A percentile compares a stretch with the other conserved stretches of the same genome.
Conservation (phyloP, 2,797 vertebrate genomes). For the Liparis tanakae region DNA sequence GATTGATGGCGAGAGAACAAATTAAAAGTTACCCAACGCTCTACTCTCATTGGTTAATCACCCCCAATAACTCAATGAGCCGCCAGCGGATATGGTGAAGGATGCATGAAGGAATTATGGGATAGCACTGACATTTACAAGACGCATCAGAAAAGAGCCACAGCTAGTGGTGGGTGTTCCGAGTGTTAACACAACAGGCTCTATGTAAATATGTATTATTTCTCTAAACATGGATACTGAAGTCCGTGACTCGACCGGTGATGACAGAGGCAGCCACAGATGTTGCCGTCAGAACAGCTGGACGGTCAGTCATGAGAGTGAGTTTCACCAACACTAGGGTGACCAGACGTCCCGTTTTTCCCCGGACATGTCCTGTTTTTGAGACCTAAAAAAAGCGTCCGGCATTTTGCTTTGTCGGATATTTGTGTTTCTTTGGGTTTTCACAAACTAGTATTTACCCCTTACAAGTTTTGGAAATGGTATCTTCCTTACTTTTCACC, state of each 20-base stretch:
- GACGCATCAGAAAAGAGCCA: constrained; percentile 13
- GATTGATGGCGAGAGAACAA: neutral
- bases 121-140: neutral
- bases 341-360: too few species aligned
- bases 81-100: neutral
- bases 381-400: too few species aligned
- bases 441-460: too few species aligned
- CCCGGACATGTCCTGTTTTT: too few species aligned
- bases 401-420: too few species aligned
- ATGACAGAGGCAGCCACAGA: too few species aligned
- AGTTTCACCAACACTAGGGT: too few species aligned
- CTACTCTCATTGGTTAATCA: constrained; percentile 12
- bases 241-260: neutral
- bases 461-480: too few species aligned
- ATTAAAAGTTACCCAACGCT: neutral
- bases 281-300: constrained; percentile 26
- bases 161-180: neutral
- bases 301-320: too few species aligned
- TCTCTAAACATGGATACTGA: constrained; percentile 12
- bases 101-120: constrained; percentile 8
- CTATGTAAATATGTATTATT: constrained; percentile 19
- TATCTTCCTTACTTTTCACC: too few species aligned
- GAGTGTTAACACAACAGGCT: constrained; percentile 1
- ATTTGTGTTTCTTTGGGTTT: too few species aligned
- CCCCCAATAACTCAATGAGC: neutral